Base-by-base conservation (phyloP, 2,888 invertebrate species). In the Epinotia ramella region DNA sequence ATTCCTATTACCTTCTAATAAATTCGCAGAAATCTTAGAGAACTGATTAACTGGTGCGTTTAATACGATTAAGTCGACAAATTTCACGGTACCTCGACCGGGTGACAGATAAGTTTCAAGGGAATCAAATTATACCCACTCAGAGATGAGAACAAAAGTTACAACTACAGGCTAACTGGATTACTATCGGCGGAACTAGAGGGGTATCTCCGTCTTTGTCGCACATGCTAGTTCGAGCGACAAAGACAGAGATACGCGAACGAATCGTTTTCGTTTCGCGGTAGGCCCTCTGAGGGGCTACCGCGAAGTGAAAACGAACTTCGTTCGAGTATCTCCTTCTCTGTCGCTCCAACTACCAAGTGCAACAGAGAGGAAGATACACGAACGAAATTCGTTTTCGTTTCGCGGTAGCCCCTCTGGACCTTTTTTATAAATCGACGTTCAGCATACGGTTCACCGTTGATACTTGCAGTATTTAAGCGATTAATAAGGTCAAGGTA, bases 21-120 rank as follows among this genome's bases (percentile, higher is more conserved):
- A 16, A 59, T n/a, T 84, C 82, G 84, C 86, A 83, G 84, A 80
- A 60, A 59, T 62, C 76, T 79, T 49, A 49, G 59, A 12, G 46
- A 9, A 16, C 12, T 77, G 77, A 85, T 86, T 84, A 84, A 84
- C 81, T 80, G 80, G 81, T 81, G 80, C 81, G 80, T 78, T 79
- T 80, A 84, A 86, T 83, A 77, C 82, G 82, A 81, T 84, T 83
- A 84, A 82, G 79, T 83, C 76, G 77, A 18, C 83, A 80, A 75
- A 86, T 86, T 87, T 83, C 79, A 85, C 81, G 82, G 82, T 81
- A 84, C 81, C 83, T 83, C 84, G 82, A 82, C 81, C 77, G 81
- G 81, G 74, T 77, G 77, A 53, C 53, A 53, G 53, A 77, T 76
- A 73, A 77, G 77, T 79, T 80, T 77, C 78, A 73, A 64, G 77